These are phyloP conservation scores for Falco concolor DNA, from an alignment of 2,797 vertebrate genomes.

Conservation along the genomic window DNA sequence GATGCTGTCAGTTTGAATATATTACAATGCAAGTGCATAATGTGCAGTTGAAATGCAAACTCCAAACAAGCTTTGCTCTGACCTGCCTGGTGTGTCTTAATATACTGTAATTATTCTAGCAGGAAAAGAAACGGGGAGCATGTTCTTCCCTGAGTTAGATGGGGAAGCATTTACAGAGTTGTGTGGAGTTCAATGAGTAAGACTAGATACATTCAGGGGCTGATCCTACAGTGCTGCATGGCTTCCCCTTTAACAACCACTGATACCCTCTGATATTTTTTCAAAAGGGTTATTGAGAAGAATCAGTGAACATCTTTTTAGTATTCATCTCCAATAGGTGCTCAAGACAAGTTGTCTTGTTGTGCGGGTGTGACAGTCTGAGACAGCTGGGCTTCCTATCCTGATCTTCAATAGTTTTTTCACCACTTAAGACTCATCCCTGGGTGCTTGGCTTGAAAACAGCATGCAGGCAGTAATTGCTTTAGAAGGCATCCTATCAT, in stretches of 20 bases:
- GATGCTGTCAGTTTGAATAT: constrained; percentile 33
- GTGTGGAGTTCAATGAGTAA: neutral
- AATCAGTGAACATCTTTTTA: neutral
- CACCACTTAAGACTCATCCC: neutral
- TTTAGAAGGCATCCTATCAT: neutral
- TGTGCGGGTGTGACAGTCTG: neutral
- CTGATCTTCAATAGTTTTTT: neutral
- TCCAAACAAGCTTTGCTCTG: constrained; percentile 41
- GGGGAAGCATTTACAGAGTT: neutral
- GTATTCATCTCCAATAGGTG: neutral
- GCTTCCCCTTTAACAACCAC: neutral
- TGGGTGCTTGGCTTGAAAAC: neutral
- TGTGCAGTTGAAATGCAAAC: constrained; percentile 26
- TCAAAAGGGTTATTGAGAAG: neutral
- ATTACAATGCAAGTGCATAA: constrained; percentile 23
- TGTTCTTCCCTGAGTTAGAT: neutral
- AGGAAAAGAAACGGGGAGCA: neutral
- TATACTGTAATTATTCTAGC: constrained; percentile 8
- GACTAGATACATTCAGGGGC: neutral
- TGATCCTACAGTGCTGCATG: neutral
- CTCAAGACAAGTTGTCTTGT: neutral
- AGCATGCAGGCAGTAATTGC: neutral
- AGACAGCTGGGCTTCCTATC: neutral
- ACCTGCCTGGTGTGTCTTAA: constrained; percentile 52
- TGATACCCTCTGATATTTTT: neutral